Base-by-base conservation (phyloP, 2,888 invertebrate genomes). In the Myopa testacea region DNA sequence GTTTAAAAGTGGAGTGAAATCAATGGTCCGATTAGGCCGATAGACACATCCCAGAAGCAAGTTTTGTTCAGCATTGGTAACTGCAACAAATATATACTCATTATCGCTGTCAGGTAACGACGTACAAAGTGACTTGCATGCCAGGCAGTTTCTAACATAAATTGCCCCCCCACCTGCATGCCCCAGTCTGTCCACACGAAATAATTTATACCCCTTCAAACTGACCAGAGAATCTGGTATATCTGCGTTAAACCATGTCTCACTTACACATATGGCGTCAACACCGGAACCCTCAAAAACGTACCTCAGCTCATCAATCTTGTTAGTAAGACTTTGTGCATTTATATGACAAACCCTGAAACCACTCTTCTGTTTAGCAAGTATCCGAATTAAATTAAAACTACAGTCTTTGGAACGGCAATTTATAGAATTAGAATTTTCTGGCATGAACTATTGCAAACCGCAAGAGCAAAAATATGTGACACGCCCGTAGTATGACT, bases 221-320 rank as follows among this genome's bases (percentile, higher is more conserved):
- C 19, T 34, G 50, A 70, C 37, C 58, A 71, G 14, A 26, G 16
- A n/a, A 58, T 58, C 38, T 14, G 37, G 71, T 26, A 60, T 38
- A 16, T 70, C 76, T 26, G 26, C 26, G 26, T 26, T 26, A 26
- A 26, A 26, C 26, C 26, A 26, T 26, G 26, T 26, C 26, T 58
- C 68, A n/a, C 63, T n/a, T n/a, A 85, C 34, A 26, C 62, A 63
- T 26, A 63, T 63, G 8, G 26, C 19, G 26, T 63, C 62, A 19
- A 63, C 19, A 63, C 26, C 26, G 26, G 62, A 63, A 63, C 8
- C 26, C 4, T 63, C 19, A 26, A 63, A 63, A 26, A 63, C 10
- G 26, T 63, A 63, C 12, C 19, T 26, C 10, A 63, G 26, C 26
- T 34, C 62, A 26, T 63, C 62, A 19, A 63, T 63, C 34, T 63